These are phyloP conservation scores for Gortyna flavago DNA, from an alignment of 2,888 invertebrate genomes.

Conservation along the genomic window DNA sequence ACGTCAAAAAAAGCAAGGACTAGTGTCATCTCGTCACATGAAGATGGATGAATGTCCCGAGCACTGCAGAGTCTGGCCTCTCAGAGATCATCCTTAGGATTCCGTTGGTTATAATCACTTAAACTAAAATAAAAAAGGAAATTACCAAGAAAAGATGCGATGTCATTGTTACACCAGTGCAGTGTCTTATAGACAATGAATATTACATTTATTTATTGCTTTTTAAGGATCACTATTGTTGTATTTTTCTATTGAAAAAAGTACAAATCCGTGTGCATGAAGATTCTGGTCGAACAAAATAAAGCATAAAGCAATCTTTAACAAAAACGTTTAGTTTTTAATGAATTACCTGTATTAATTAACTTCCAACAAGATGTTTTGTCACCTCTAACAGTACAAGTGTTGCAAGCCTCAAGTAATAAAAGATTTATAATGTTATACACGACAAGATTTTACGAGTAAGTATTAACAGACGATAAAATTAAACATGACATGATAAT, in stretches of 20 bases:
- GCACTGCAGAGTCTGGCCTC: no score
- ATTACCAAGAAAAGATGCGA: background rate
- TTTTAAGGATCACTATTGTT: background rate
- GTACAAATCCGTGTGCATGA: no score
- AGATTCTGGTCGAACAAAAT: background rate
- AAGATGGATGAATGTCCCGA: no score
- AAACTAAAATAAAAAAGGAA: background rate
- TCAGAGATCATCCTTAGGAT: background rate
- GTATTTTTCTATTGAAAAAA: no score
- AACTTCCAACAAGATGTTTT: conserved; percentile 23
- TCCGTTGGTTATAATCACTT: background rate
- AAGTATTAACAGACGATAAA: conserved; percentile 52
- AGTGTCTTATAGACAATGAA: background rate
- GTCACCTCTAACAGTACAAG: conserved; percentile 41
- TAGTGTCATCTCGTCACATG: no score
- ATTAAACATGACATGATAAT: conserved; percentile 48
- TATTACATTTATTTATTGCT: background rate
- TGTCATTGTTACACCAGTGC: background rate
- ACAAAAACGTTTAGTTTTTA: background rate
- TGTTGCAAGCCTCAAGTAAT: conserved; percentile 47
- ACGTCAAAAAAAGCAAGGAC: no score
- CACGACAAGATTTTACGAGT: conserved; percentile 48
- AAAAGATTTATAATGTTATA: conserved; percentile 50
- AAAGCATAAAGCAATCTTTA: background rate
- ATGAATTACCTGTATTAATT: background rate